phyloP scores from a whole-genome alignment of 2,888 invertebrate genomes.

The Trachelus stipa region DNA sequence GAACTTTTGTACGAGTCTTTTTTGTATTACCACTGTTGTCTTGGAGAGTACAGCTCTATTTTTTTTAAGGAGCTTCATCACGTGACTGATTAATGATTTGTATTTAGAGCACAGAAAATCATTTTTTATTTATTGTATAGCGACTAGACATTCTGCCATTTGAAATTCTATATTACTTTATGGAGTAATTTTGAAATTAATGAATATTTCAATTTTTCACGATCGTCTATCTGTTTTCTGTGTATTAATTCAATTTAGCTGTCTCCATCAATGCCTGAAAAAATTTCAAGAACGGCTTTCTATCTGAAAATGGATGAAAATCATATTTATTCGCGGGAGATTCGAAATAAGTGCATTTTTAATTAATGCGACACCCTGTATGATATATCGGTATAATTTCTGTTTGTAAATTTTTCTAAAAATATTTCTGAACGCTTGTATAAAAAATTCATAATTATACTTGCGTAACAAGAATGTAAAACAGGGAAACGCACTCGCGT shows the following conservation, averaged over 20 bases:
- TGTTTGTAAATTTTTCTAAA: not conserved
- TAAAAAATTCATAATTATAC: not conserved
- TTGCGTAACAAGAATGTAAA: not conserved
- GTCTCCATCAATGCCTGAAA: not conserved
- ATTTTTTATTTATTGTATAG: not conserved
- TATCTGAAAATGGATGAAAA: not conserved
- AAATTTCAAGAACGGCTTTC: too few relatives aligned
- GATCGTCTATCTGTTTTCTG: not conserved
- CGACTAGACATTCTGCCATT: not conserved
- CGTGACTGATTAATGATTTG: not conserved
- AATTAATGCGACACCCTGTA: too few relatives aligned
- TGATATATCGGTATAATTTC: not conserved
- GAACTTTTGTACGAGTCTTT: not conserved
- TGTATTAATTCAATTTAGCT: not conserved
- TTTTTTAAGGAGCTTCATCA: not conserved
- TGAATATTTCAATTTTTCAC: not conserved
- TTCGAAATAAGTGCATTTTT: not conserved
- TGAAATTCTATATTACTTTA: not conserved
- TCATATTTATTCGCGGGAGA: not conserved
- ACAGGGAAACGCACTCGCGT: slow-evolving; percentile 3
- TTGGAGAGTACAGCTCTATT: not conserved
- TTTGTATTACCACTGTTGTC: not conserved
- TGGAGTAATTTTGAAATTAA: not conserved
- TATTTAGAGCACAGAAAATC: not conserved
- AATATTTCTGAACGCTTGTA: not conserved